Evolutionary conservation across 2,113 vertebrate species (phyloP).

Genomic region (Sisor rabdophorus): DNA sequence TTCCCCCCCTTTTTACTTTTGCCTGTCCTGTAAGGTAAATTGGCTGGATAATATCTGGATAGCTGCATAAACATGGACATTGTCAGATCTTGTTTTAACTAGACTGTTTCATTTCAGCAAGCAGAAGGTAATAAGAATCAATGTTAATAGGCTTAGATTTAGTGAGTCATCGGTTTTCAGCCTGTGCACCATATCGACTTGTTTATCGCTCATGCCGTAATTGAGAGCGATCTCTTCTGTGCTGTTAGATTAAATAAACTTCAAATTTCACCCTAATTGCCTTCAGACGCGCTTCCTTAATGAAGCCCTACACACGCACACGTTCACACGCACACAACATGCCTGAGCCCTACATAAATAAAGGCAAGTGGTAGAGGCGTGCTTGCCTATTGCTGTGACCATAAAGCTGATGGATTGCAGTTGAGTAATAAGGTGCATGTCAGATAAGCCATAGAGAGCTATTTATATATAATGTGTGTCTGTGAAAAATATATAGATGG

Average conservation of each 20-base stretch:
- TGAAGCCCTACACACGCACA: slow-evolving; percentile 55
- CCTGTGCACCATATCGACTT: slow-evolving; percentile 57
- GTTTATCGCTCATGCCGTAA: slow-evolving; percentile 69
- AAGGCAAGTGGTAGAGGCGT: slow-evolving; percentile 65
- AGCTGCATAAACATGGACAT: slow-evolving; percentile 51
- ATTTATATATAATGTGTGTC: slow-evolving; percentile 60
- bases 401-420: slow-evolving; percentile 68
- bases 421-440: slow-evolving; percentile 73
- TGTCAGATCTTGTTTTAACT: slow-evolving; percentile 36
- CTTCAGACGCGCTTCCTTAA: slow-evolving; percentile 62
- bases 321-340: slow-evolving; percentile 46
- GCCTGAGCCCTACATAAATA: slow-evolving; percentile 63
- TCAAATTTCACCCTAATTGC: slow-evolving; percentile 64
- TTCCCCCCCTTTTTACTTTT: slow-evolving; percentile 6
- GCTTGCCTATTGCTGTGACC: slow-evolving; percentile 63
- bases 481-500: too few species aligned
- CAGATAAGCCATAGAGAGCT: slow-evolving; percentile 56
- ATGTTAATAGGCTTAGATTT: slow-evolving; percentile 40
- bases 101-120: slow-evolving; percentile 5
- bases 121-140: slow-evolving; percentile 22
- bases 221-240: slow-evolving; percentile 63
- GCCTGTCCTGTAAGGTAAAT: slow-evolving; percentile 20
- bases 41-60: slow-evolving; percentile 16
- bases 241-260: slow-evolving; percentile 69
- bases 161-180: slow-evolving; percentile 24